Conservation (phyloP, 2,797 vertebrate species). For the Acrossocheilus wenchowensis region DNA sequence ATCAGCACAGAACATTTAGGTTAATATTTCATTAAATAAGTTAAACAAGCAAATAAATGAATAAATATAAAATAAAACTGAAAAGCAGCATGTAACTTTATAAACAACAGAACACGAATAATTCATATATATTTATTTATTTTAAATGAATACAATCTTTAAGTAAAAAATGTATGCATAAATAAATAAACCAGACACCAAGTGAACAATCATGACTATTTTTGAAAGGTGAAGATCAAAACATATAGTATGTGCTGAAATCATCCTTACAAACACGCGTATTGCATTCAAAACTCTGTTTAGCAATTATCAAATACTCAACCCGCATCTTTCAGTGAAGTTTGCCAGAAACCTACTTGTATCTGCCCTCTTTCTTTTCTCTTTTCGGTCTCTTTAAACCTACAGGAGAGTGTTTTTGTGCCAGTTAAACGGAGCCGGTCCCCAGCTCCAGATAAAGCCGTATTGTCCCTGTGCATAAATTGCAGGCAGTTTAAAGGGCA, state of each 20-base stretch:
- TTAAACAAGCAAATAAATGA: no score
- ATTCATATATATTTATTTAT: background rate
- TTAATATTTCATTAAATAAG: background rate
- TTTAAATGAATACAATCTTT: background rate
- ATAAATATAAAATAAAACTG: background rate
- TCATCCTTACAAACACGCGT: background rate
- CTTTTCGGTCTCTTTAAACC: background rate
- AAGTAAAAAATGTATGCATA: background rate
- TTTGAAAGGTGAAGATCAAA: background rate
- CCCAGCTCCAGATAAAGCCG: constrained; percentile 30
- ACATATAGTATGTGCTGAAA: background rate
- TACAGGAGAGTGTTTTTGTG: constrained; percentile 15
- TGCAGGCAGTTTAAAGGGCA: constrained; percentile 37
- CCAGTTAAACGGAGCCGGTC: constrained; percentile 12
- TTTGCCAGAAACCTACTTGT: background rate
- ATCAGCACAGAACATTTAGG: background rate
- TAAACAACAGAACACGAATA: background rate
- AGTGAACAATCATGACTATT: no score
- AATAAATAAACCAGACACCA: background rate
- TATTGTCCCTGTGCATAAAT: constrained; percentile 40
- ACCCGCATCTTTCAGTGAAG: background rate
- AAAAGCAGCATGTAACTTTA: background rate
- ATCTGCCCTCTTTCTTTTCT: background rate
- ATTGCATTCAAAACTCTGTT: background rate
- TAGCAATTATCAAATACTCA: background rate